A percentile compares a stretch with the other conserved stretches of the same genome.
Evolutionary conservation across 2,113 vertebrate genomes (phyloP).

Genomic region (Oryzias woworae): DNA sequence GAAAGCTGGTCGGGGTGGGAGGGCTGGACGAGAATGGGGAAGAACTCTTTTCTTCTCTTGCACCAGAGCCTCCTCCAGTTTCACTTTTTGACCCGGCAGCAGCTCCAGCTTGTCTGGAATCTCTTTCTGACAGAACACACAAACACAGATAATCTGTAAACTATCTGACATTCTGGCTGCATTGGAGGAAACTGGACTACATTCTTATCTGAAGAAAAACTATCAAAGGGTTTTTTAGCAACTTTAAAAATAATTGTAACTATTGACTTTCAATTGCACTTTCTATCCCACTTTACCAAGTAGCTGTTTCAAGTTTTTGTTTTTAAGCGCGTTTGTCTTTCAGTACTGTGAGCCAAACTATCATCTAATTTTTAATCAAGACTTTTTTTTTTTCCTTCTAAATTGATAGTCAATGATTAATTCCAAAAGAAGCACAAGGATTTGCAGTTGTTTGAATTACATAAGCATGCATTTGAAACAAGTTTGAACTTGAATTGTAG

Average conservation of each 20-base stretch:
- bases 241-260: no score
- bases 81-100: conserved; percentile 79
- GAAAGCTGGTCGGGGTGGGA: conserved; percentile 41
- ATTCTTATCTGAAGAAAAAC: no score
- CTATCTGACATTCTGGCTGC: no score
- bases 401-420: neutral
- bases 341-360: neutral
- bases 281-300: no score
- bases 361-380: conserved; percentile 17
- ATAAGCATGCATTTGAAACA: neutral
- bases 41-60: conserved; percentile 70
- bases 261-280: no score
- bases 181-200: no score
- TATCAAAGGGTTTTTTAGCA: no score
- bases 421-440: neutral
- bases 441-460: neutral
- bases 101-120: conserved; percentile 77
- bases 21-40: neutral
- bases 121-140: conserved; percentile 65
- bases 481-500: neutral
- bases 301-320: neutral
- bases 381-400: neutral
- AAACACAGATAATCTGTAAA: neutral
- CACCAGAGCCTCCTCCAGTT: conserved; percentile 72
- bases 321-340: neutral